Percentiles rank a stretch among this genome's conserved stretches.
phyloP scores from a whole-genome alignment of 2,888 invertebrate species.

The Drosophila aldrichi region DNA sequence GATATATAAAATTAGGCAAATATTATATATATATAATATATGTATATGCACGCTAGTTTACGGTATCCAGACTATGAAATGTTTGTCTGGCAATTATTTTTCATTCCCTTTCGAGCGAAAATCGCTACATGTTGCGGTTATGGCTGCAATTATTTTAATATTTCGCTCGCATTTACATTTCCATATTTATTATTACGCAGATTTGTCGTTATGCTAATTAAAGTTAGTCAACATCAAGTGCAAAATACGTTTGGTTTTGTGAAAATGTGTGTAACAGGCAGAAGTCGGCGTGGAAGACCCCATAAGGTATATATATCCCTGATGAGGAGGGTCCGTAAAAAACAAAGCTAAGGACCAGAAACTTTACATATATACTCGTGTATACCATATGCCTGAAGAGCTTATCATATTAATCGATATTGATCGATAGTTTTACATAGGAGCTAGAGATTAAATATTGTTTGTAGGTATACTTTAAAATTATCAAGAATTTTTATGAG shows the following conservation, averaged over 20 bases:
- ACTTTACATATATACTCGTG: too few species aligned
- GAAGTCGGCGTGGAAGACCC: too few species aligned
- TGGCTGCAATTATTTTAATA: slow-evolving; percentile 41
- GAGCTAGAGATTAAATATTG: too few species aligned
- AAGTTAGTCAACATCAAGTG: slow-evolving; percentile 42
- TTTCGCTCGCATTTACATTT: slow-evolving; percentile 5
- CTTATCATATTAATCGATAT: too few species aligned
- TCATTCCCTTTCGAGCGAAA: slow-evolving; percentile 41
- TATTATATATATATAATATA: neutral
- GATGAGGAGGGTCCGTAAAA: too few species aligned
- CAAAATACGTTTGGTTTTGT: neutral
- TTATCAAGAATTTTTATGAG: too few species aligned
- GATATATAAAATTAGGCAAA: neutral
- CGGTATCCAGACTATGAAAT: slow-evolving; percentile 37
- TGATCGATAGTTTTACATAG: too few species aligned
- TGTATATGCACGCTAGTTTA: neutral
- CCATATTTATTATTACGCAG: slow-evolving; percentile 19
- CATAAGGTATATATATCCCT: too few species aligned
- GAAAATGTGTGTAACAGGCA: too few species aligned
- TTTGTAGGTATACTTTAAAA: too few species aligned
- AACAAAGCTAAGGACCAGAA: too few species aligned
- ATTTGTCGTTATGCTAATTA: slow-evolving; percentile 41
- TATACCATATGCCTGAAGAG: too few species aligned
- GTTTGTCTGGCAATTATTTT: slow-evolving; percentile 53
- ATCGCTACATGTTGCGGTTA: slow-evolving; percentile 54